Evolutionary conservation across 2,113 vertebrate species (phyloP).

Genomic region (Opisthocomus hoazin): DNA sequence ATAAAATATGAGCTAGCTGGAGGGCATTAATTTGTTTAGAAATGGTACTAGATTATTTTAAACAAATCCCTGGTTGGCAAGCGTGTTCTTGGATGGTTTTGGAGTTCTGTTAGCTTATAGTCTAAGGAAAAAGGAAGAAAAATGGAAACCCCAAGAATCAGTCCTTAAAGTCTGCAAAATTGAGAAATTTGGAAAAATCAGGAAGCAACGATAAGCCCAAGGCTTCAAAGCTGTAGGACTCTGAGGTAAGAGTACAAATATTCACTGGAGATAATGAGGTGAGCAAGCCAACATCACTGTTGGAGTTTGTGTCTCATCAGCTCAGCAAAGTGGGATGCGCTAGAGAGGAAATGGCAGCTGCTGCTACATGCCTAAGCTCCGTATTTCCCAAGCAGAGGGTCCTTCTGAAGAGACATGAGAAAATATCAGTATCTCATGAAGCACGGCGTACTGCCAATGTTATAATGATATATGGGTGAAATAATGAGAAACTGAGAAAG

Average conservation of each 20-base stretch:
- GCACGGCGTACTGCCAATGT: not conserved
- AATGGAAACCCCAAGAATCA: not conserved
- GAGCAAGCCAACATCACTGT: not conserved
- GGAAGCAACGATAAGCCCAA: not conserved
- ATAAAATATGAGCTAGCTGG: not conserved
- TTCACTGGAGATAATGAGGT: not conserved
- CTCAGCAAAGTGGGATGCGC: not conserved
- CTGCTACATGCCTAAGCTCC: not conserved
- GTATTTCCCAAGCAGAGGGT: not conserved
- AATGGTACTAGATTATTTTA: not conserved
- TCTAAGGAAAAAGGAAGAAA: not conserved
- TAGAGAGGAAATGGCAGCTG: not conserved
- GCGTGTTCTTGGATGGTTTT: not conserved
- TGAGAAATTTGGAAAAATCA: not conserved
- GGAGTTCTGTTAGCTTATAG: not conserved
- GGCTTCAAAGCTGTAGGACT: not conserved
- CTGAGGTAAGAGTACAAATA: not conserved
- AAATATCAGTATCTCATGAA: not conserved
- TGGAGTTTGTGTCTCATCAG: not conserved
- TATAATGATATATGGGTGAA: not conserved
- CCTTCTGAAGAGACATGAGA: not conserved
- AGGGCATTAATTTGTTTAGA: not conserved
- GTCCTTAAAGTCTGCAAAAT: not conserved
- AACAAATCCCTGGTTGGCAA: not conserved
- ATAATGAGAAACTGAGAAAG: not conserved